Evolutionary conservation across 1,140 invertebrate genomes (phyloP), one percentile per base, ranked within the genome.

Genomic region (Muscidifurax raptorellus): DNA sequence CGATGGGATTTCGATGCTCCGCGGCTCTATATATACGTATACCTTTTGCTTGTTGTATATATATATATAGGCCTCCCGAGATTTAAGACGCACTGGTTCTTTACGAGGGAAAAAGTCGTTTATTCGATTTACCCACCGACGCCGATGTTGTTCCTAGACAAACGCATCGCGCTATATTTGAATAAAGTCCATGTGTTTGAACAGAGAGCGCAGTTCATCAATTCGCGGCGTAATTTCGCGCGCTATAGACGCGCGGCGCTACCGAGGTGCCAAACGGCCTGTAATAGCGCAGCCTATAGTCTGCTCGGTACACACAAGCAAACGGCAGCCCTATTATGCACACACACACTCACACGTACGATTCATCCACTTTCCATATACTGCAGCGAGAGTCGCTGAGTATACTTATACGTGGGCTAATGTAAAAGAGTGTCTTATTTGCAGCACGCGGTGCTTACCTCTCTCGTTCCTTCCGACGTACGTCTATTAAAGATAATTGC

Each of bases 1-100:
- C 75, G 76, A 84, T 84, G 76, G 67, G 76, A 84, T 80, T 79
- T 79, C 76, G 82, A 84, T 40, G 76, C 76, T 72, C 75, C 77
- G 18, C 76, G 32, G 66, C 66, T 30, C 30, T 30, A 66, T 64
- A n/a, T n/a, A n/a, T n/a, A n/a, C n/a, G 52, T n/a, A 12, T 30
- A 28, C 13, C 27, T 67, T 71, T 18, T 18, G 30, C 12, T 30
- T 18, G n/a, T 69, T 40, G 15, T n/a, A n/a, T n/a, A n/a, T n/a
- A n/a, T n/a, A n/a, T n/a, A n/a, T n/a, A n/a, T n/a, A n/a, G 69
- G 30, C 67, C 5, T 22, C 3, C 27, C 71, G 36, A 78, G 66
- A 78, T 83, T 78, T n/a, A 71, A 28, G 82, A 30, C 30, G 47
- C 47, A 10, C 27, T 36, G 52, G 30, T 36, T 82, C 64, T 82